phyloP scores from a whole-genome alignment of 2,113 vertebrate species.

The Pomatostomus ruficeps region DNA sequence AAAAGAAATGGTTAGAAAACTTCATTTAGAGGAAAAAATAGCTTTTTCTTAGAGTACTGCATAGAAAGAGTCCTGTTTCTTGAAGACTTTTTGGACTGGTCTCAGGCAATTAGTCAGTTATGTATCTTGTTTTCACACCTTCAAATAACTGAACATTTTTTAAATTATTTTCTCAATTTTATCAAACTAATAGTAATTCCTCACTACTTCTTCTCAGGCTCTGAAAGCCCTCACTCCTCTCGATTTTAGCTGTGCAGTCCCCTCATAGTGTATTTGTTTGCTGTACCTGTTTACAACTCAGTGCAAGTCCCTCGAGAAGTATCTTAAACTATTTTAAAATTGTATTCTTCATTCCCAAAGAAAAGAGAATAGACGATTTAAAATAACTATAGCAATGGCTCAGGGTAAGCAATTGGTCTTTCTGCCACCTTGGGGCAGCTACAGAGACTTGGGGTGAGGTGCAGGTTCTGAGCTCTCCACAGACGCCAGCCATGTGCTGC shows the following conservation, averaged over 20 bases:
- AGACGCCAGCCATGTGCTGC: not conserved
- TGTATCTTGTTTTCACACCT: not conserved
- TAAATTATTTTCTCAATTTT: not conserved
- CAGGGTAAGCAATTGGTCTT: not conserved
- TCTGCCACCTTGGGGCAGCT: not conserved
- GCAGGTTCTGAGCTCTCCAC: not conserved
- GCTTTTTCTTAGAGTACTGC: not conserved
- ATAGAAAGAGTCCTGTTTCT: not conserved
- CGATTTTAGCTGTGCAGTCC: not conserved
- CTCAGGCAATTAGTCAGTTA: not conserved
- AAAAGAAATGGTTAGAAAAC: not conserved
- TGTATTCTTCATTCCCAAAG: not conserved
- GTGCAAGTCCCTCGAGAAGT: not conserved
- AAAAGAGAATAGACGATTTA: not conserved
- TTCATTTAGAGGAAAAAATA: not conserved
- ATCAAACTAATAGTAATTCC: not conserved
- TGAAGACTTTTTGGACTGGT: not conserved
- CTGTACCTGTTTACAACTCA: not conserved
- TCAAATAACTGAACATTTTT: not conserved
- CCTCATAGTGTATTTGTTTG: not conserved
- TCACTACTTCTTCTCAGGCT: not conserved
- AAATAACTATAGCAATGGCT: not conserved
- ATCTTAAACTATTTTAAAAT: not conserved
- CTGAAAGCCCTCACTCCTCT: not conserved
- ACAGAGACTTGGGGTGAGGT: rapidly evolving